Evolutionary conservation across 2,797 vertebrate species (phyloP), one percentile per base, ranked within the genome.

Genomic region (Antennarius maculatus): DNA sequence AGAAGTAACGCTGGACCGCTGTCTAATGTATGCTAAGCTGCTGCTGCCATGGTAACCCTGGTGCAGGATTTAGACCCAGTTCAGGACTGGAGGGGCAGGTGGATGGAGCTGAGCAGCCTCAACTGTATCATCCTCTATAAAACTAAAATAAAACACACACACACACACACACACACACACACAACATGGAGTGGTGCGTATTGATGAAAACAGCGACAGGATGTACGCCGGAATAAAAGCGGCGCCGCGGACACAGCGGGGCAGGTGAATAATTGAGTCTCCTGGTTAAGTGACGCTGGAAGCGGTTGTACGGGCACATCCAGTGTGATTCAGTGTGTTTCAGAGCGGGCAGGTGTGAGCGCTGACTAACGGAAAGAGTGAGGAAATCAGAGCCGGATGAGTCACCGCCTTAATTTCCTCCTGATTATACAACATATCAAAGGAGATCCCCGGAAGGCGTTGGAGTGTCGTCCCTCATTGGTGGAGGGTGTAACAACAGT

Each of bases 1-100:
- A 49, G 60, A 74, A 80, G 82, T 83, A 83, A 90, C 66, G 74
- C 85, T 86, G 83, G 87, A 81, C 86, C 47, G 74, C 88, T 86
- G 80, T 92, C 86, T 93, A 92, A 94, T 93, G 81, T 93, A 94
- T 93, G 92, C 93, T 91, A 92, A 93, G 85, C 91, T 88, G 76
- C 86, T 86, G 92, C 92, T 94, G 90, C 92, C 91, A 94, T 93
- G 92, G 92, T 89, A 94, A 94, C 92, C 80, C 67, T 39, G 6
- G 79, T 80, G 79, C 81, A 90, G 88, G 83, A 91, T 89, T 90
- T 89, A 86, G 88, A 90, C 82, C 81, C 64, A 59, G 89, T 92
- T 91, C 80, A 88, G 84, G 61, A 73, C 73, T 85, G 61, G 65
- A 81, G 57, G 63, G 69, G 59, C 6, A 78, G 66, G 76, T 72